Evolutionary conservation across 2,797 vertebrate species (phyloP).

Genomic region (Pelochelys cantorii): DNA sequence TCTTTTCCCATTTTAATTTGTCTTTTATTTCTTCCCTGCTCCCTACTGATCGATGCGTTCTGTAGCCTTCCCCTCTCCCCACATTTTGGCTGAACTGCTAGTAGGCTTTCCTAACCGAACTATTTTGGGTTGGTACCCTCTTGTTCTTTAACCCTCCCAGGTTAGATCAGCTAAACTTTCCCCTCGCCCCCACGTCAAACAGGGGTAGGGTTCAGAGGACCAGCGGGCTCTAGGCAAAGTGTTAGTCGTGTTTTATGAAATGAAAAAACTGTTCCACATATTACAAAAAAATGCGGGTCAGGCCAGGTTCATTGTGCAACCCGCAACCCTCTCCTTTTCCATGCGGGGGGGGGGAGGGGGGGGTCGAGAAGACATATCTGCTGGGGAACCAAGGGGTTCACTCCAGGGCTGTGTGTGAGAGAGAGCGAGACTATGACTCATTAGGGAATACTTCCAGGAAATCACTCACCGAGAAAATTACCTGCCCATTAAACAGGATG

Average conservation of each 20-base stretch:
- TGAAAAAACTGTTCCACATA: not conserved
- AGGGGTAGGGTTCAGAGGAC: not conserved
- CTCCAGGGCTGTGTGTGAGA: slow-evolving; percentile 1
- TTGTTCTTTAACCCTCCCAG: not conserved
- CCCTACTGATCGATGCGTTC: not conserved
- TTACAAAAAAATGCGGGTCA: not conserved
- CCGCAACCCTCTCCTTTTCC: not conserved
- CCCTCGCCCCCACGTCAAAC: not conserved
- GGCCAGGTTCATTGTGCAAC: not conserved
- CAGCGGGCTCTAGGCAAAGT: not conserved
- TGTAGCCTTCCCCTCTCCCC: not conserved
- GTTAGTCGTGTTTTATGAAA: not conserved
- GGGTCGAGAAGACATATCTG: not conserved
- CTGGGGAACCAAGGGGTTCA: slow-evolving; percentile 2
- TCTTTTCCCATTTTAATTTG: not conserved
- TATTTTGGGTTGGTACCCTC: not conserved
- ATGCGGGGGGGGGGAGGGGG: not conserved
- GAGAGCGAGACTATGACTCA: slow-evolving; percentile 51
- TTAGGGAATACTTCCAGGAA: slow-evolving; percentile 69
- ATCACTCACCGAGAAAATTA: slow-evolving; percentile 78
- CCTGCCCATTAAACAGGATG: slow-evolving; percentile 73
- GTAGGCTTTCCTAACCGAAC: not conserved
- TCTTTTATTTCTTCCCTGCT: not conserved
- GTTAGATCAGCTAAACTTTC: not conserved
- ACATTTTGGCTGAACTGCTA: not conserved